These are phyloP conservation scores for Porites australiensis DNA, from an alignment of 64 coral and sea anemone species.

Conservation along the genomic window DNA sequence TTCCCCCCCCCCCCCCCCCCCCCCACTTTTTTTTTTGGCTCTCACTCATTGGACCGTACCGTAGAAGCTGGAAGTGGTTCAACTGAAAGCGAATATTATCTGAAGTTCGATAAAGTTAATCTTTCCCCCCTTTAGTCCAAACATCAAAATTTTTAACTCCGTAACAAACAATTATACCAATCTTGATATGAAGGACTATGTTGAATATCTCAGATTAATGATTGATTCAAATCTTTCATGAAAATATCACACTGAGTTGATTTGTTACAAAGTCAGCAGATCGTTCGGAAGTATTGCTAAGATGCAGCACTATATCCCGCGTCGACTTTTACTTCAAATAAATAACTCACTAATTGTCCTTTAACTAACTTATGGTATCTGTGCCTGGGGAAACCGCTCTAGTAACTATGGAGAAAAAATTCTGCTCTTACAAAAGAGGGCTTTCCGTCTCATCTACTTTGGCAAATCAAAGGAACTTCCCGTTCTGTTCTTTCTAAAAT, in stretches of 20 bases:
- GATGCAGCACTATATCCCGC: background rate
- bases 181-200: no score
- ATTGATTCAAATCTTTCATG: no score
- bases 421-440: background rate
- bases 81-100: no score
- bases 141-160: no score
- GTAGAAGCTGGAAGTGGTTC: no score
- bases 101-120: no score
- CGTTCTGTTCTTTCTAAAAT: background rate
- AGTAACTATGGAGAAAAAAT: background rate
- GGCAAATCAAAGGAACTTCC: background rate
- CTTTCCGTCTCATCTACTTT: background rate
- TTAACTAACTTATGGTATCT: background rate
- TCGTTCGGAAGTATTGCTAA: background rate
- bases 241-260: background rate
- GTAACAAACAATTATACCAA: no score
- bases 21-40: no score
- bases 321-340: background rate
- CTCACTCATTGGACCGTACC: no score
- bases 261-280: background rate
- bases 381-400: background rate
- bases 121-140: no score
- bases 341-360: background rate
- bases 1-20: no score
- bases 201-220: no score